Base-by-base conservation (phyloP, 2,888 invertebrate species). In the Cinara cedri region DNA sequence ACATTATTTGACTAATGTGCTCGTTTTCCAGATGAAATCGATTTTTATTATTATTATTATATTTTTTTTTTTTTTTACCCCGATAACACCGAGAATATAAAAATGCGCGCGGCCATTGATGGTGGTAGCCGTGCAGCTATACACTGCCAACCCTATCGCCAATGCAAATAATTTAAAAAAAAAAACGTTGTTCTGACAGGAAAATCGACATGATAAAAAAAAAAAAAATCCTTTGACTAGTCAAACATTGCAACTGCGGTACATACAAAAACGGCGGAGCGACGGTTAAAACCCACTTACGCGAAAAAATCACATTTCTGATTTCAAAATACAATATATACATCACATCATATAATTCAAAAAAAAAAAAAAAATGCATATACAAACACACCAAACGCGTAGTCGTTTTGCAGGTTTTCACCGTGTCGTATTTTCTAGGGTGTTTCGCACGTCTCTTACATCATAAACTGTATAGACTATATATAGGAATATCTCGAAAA, bases 1-100 rank as follows among this genome's bases (percentile, higher is more conserved):
- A 62, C 62, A 72, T 72, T 72, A 62, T 72, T 72, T 72, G 72
- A 72, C 72, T 72, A 72, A 72, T 72, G 72, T 62, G 72, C 72
- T 62, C 62, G 72, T 62, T 72, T 72, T 49, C n/a, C 62, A 34
- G 72, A 72, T 62, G 72, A 72, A 72, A 72, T 62, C 72, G 72
- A 72, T 72, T 72, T 72, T 26, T 46, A 4, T 34, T 34, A 4
- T 34, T 34, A 4, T 34, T 34, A 6, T 4, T 34, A 4, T 34
- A 4, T 34, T 34, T 34, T 34, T 34, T 4, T 34, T 34, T 34
- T 34, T 34, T 34, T 34, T 34, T 34, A 34, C 21, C 60, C 71
- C 71, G 71, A 71, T 71, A 71, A 71, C 71, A 44, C 55, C 55
- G 71, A 55, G 71, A 71, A 71, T 34, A 71, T n/a, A n/a, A n/a